These are phyloP conservation scores for Acromyrmex charruanus DNA, from an alignment of 1,140 invertebrate genomes.

Conservation along the genomic window DNA sequence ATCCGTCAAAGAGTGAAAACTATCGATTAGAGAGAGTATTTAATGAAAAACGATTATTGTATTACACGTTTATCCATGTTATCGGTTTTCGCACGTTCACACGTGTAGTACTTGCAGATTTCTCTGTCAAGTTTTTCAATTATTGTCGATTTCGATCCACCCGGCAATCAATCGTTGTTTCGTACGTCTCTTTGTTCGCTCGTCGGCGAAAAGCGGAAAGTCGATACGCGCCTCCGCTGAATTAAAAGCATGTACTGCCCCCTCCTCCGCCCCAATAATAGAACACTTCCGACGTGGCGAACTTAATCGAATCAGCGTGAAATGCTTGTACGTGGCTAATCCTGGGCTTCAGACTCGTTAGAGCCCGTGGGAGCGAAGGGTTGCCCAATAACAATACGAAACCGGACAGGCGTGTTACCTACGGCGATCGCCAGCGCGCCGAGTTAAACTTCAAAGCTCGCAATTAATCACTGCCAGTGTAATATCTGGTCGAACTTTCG, in stretches of 20 bases:
- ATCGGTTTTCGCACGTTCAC: neutral
- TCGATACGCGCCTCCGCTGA: conserved; percentile 30
- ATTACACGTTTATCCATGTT: neutral
- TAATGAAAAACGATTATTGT: neutral
- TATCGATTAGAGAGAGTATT: neutral
- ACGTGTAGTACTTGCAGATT: neutral
- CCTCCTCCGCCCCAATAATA: conserved; percentile 10
- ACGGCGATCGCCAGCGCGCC: conserved; percentile 42
- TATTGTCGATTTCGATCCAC: neutral
- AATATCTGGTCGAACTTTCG: conserved; percentile 59
- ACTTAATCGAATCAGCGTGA: conserved; percentile 60
- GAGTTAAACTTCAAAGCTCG: conserved; percentile 64
- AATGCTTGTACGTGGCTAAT: conserved; percentile 50
- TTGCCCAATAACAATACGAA: conserved; percentile 59
- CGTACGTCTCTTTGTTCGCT: neutral
- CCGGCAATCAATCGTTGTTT: conserved; percentile 7
- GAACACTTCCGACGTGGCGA: conserved; percentile 52
- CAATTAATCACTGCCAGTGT: conserved; percentile 64
- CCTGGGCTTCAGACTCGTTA: conserved; percentile 48
- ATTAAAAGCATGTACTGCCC: conserved; percentile 35
- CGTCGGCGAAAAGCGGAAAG: conserved; percentile 33
- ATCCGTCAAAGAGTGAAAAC: neutral
- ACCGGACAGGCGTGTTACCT: conserved; percentile 58
- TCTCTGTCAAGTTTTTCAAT: conserved; percentile 21
- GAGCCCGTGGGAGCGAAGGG: conserved; percentile 28